Base-by-base conservation (phyloP, 2,113 vertebrate species). In the Merops nubicus region DNA sequence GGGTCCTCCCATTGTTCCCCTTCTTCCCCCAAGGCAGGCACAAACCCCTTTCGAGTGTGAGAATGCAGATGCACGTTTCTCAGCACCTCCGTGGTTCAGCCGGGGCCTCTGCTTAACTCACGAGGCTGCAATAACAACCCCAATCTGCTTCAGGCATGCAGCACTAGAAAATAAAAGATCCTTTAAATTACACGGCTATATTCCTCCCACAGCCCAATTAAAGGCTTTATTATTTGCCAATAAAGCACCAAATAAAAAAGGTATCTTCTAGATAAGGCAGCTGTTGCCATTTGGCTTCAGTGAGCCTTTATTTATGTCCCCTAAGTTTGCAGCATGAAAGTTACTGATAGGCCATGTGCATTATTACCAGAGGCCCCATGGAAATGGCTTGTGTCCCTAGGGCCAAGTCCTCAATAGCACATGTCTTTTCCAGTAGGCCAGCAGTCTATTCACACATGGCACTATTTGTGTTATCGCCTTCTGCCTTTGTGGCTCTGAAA, bases 151-250 rank as follows among this genome's bases (percentile, higher is more conserved):
- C 91, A 93, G 97, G 96, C 97, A 92, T 64, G 85, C 85, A 93
- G 91, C 57, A 77, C 82, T 81, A 95, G 89, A 95, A 97, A 97
- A 98, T 98, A 96, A 98, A 97, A 94, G 95, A 85, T 96, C 92
- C 79, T 93, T 64, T 97, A 98, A 98, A 98, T 97, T 93, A 97
- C 92, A 91, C n/a, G 62, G 72, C 89, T 95, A 69, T 97, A 91
- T 86, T 96, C 90, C 63, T 96, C 91, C 95, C 94, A 88, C 73
- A 96, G 92, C 78, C 91, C 96, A 97, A 98, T 98, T 98, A 98
- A 93, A 83, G 86, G 57, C 85, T 98, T 97, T 97, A 97, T 97
- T 97, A 97, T 98, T 98, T 97, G 96, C 97, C 96, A 97, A 96
- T 98, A 96, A 98, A 97, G 86, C 63, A 91, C 36, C 80, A 97